Evolutionary conservation across 2,113 vertebrate species (phyloP), one percentile per base, ranked within the genome.

Genomic region (Desmodus rotundus): DNA sequence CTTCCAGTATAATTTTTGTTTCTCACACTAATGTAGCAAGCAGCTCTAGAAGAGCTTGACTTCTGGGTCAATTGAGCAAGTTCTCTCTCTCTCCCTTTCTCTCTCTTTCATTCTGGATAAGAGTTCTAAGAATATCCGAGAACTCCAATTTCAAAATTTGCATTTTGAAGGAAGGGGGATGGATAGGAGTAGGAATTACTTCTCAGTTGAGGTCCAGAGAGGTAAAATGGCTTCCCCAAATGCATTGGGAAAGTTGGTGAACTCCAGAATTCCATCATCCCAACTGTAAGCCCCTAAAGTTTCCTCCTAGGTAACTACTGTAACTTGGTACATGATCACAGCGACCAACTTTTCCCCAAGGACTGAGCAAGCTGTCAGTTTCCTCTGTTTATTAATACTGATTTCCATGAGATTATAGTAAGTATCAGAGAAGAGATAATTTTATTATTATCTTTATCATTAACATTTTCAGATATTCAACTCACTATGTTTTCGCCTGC

Each of bases 401-500:
- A 84, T 41, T 93, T 97, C 13, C 58, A 45, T 43, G 47, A 70
- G 9, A 68, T 52, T 45, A 7, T 4, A 83, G 14, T 22, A 65
- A 50, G 11, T 47, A 92, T 65, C n/a, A 94, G 89, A 81, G 16
- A 38, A 24, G 84, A 67, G 22, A 68, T 41, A 20, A 78, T 67
- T 68, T 82, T 81, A 77, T 50, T 38, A 56, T 72, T 54, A 63
- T 45, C 8, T 94, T 90, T 81, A 54, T 82, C 31, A 92, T 50
- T 73, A 84, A 93, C 33, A 38, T 38, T 96, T 92, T 94, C 12
- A 85, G 11, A 52, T 85, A 80, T 31, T 87, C 77, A 81, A n/a
- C 77, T 77, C 22, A 50, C 67, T 45, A 16, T 74, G 10, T 16
- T 72, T 74, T 84, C 58, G 47, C 9, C 54, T 94, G 68, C 72